Percentiles rank a stretch among this genome's conserved stretches.
Conservation (phyloP, 2,888 invertebrate genomes). For the Diaperis boleti region DNA sequence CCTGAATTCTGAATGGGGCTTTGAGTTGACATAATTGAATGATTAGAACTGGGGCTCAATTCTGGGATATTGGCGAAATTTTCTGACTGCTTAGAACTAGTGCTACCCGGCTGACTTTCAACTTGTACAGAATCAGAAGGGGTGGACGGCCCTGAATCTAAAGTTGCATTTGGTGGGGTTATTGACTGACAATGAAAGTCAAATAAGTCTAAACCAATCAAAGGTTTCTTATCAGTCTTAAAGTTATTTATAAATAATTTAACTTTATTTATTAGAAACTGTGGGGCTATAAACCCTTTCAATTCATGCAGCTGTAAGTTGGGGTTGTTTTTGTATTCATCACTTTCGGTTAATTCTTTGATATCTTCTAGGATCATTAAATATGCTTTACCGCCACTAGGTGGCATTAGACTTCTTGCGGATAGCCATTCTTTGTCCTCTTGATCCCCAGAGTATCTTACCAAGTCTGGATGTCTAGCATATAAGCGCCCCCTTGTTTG, state of each 20-base stretch:
- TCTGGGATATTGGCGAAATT: slow-evolving; percentile 64
- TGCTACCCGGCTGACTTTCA: slow-evolving; percentile 59
- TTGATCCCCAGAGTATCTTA: slow-evolving; percentile 82
- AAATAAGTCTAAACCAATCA: slow-evolving; percentile 57
- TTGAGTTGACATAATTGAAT: slow-evolving; percentile 63
- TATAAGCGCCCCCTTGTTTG: slow-evolving; percentile 81
- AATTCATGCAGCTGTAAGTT: slow-evolving; percentile 76
- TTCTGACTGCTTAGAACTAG: slow-evolving; percentile 49
- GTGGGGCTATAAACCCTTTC: slow-evolving; percentile 81
- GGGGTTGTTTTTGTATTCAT: slow-evolving; percentile 78
- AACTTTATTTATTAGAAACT: slow-evolving; percentile 81
- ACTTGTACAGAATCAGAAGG: slow-evolving; percentile 62
- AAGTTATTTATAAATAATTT: slow-evolving; percentile 72
- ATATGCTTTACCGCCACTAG: slow-evolving; percentile 84
- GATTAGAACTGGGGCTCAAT: slow-evolving; percentile 63
- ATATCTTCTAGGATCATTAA: slow-evolving; percentile 84
- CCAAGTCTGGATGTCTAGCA: slow-evolving; percentile 81
- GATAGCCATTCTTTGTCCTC: slow-evolving; percentile 87
- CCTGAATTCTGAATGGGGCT: slow-evolving; percentile 57
- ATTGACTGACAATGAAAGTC: slow-evolving; percentile 61
- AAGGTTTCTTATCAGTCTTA: slow-evolving; percentile 61
- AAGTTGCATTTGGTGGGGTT: slow-evolving; percentile 61
- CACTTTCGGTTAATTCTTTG: slow-evolving; percentile 78
- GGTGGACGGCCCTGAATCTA: slow-evolving; percentile 65
- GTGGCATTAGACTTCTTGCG: slow-evolving; percentile 80